Conservation (phyloP, 2,797 vertebrate species). For the Sebastes flavidus region DNA sequence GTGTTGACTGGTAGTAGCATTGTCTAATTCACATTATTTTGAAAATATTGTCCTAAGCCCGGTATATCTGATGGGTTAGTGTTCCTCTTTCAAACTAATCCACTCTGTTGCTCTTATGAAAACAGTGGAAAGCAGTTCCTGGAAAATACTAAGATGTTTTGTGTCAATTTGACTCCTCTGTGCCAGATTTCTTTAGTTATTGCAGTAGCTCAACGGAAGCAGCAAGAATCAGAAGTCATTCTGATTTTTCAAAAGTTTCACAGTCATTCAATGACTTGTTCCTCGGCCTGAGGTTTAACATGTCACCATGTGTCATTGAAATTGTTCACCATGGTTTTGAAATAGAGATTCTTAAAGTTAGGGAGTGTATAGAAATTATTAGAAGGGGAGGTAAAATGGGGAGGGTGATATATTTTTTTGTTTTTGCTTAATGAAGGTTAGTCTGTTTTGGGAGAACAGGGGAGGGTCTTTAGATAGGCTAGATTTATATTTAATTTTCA, state of each 20-base stretch:
- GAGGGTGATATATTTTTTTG: no score
- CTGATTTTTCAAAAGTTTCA: not conserved
- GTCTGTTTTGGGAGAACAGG: no score
- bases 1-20: not conserved
- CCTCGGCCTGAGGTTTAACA: no score
- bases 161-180: not conserved
- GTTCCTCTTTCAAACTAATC: not conserved
- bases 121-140: not conserved
- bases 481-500: no score
- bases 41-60: not conserved
- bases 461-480: no score
- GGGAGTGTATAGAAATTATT: no score
- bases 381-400: no score
- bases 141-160: not conserved
- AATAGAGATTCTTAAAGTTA: no score
- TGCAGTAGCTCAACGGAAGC: not conserved
- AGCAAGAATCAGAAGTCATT: not conserved
- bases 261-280: not conserved
- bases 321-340: no score
- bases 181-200: not conserved
- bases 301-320: no score
- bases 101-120: not conserved
- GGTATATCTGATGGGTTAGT: not conserved
- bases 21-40: not conserved
- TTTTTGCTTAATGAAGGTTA: no score